A percentile compares a stretch with the other conserved stretches of the same genome.
phyloP scores from a whole-genome alignment of 2,797 vertebrate genomes.

The Prunella strophiata region DNA sequence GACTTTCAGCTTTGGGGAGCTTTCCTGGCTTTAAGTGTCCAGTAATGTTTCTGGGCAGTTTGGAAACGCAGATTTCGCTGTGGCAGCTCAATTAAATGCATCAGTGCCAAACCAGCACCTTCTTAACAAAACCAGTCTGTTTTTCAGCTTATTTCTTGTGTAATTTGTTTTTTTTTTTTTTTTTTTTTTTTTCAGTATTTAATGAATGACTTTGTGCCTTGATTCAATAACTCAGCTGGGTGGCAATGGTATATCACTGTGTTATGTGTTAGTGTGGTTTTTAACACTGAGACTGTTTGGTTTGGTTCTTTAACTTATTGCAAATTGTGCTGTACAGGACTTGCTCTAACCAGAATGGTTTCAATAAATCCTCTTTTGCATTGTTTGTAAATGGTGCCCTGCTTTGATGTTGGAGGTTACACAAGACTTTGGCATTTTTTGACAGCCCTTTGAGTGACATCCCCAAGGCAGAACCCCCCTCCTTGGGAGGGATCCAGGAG shows the following conservation, averaged over 20 bases:
- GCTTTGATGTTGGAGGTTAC: background rate
- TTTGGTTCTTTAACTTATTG: slow-evolving; percentile 67
- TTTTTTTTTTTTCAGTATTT: background rate
- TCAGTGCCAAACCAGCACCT: slow-evolving; percentile 59
- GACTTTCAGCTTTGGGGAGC: background rate
- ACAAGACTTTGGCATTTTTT: background rate
- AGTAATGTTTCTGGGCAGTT: background rate
- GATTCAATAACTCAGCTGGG: slow-evolving; percentile 34
- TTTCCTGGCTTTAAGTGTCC: slow-evolving; percentile 31
- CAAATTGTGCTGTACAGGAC: slow-evolving; percentile 23
- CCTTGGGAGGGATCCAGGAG: background rate
- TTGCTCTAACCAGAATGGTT: slow-evolving; percentile 7
- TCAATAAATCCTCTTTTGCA: slow-evolving; percentile 69
- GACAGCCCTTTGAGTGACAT: background rate
- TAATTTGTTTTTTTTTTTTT: background rate
- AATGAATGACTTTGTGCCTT: slow-evolving; percentile 67
- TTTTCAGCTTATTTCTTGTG: slow-evolving; percentile 21
- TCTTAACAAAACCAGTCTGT: slow-evolving; percentile 15
- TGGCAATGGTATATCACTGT: slow-evolving; percentile 33
- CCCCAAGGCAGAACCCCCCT: background rate
- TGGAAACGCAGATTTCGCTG: background rate
- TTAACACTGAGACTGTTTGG: slow-evolving; percentile 25
- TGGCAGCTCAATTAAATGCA: slow-evolving; percentile 33
- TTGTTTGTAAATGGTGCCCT: slow-evolving; percentile 60
- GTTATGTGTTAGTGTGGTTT: slow-evolving; percentile 10